Percentiles rank a stretch among this genome's conserved stretches.
These are phyloP conservation scores for Coranthus polyacanthus DNA, from an alignment of 2,797 vertebrate genomes.

Conservation along the genomic window DNA sequence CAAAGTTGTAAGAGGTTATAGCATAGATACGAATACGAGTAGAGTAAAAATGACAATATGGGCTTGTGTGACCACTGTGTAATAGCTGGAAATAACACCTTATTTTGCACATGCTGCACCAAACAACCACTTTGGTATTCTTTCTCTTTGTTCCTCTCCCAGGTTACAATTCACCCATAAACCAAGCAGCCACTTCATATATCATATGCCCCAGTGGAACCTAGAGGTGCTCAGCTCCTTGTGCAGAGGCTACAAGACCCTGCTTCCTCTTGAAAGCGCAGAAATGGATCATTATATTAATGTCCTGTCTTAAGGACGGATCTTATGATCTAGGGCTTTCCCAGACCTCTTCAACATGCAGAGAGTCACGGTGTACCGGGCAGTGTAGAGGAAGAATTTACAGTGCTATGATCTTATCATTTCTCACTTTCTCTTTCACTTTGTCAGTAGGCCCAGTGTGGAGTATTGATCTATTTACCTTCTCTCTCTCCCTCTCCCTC, in stretches of 20 bases:
- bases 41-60: constrained; percentile 75
- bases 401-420: constrained; percentile 58
- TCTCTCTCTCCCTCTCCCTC: constrained; percentile 27
- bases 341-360: constrained; percentile 21
- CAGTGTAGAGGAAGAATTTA: constrained; percentile 46
- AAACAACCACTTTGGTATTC: constrained; percentile 19
- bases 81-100: too few relatives aligned
- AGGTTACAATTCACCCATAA: constrained; percentile 75
- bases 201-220: constrained; percentile 55
- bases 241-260: constrained; percentile 35
- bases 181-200: constrained; percentile 66
- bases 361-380: constrained; percentile 5
- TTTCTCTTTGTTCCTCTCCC: constrained; percentile 23
- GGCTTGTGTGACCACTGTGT: too few relatives aligned
- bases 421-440: constrained; percentile 62
- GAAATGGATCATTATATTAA: constrained; percentile 56
- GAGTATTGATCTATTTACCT: constrained; percentile 67
- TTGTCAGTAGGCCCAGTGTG: constrained; percentile 45
- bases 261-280: constrained; percentile 35
- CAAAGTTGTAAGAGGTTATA: constrained; percentile 27
- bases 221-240: constrained; percentile 38
- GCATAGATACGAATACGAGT: constrained; percentile 26
- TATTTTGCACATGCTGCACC: constrained; percentile 57
- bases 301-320: constrained; percentile 28
- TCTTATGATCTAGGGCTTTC: constrained; percentile 31